Conservation (phyloP, 2,888 invertebrate species). For the Rutpela maculata region DNA sequence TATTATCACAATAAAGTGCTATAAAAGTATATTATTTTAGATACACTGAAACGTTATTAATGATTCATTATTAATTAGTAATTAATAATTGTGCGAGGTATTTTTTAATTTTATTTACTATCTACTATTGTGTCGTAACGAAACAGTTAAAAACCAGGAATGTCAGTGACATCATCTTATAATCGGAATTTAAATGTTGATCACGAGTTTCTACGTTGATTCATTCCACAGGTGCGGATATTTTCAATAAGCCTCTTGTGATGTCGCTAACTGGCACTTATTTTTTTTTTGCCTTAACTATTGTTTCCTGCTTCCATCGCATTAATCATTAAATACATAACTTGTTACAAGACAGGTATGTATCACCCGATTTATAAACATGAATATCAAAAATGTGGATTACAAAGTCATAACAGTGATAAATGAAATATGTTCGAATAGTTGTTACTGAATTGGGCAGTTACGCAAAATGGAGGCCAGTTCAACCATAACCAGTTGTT, state of each 20-base stretch:
- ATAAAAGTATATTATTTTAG: neutral
- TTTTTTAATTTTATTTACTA: neutral
- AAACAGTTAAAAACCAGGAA: constrained; percentile 23
- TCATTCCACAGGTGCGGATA: constrained; percentile 38
- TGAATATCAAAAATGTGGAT: neutral
- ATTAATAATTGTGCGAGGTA: neutral
- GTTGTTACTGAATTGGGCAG: too few relatives aligned
- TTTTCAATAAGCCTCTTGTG: constrained; percentile 27
- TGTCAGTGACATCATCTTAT: constrained; percentile 33
- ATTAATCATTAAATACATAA: neutral
- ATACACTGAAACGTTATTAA: neutral
- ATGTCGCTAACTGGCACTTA: constrained; percentile 26
- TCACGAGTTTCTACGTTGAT: constrained; percentile 38
- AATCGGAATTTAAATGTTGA: constrained; percentile 37
- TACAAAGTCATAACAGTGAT: neutral
- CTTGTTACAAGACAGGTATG: neutral
- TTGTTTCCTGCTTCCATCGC: neutral
- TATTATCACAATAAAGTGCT: neutral
- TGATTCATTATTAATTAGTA: neutral
- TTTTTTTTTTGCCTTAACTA: constrained; percentile 1
- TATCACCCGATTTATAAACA: neutral
- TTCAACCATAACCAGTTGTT: too few relatives aligned
- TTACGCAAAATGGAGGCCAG: too few relatives aligned
- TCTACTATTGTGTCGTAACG: neutral
- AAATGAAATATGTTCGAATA: too few relatives aligned